Conservation (phyloP, 2,888 invertebrate genomes). For the Campoplex capitator region DNA sequence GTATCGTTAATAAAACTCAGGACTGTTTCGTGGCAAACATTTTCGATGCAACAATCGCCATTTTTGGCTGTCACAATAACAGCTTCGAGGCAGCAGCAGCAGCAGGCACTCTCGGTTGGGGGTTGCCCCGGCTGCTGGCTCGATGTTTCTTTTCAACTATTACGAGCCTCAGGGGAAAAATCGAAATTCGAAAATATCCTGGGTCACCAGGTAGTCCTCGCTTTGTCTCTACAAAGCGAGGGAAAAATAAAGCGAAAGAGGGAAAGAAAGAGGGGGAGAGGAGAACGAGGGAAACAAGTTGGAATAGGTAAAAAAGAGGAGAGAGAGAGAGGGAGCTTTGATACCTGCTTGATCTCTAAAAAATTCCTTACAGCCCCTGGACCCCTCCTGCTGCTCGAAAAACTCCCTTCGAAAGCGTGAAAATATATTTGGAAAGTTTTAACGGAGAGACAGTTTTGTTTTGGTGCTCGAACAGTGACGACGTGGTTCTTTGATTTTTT, state of each 20-base stretch:
- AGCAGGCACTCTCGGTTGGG: slow-evolving; percentile 2
- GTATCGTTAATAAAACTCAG: background rate
- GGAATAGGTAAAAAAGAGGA: background rate
- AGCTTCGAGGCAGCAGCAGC: background rate
- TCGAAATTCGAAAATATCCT: background rate
- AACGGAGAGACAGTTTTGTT: slow-evolving; percentile 35
- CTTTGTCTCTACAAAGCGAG: no score
- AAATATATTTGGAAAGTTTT: background rate
- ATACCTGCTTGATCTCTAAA: slow-evolving; percentile 18
- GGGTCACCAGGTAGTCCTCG: slow-evolving; percentile 15
- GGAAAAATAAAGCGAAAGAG: background rate
- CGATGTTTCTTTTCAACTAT: background rate
- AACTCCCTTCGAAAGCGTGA: background rate
- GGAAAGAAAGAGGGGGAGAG: background rate
- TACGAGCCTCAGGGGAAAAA: background rate
- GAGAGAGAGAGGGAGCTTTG: background rate
- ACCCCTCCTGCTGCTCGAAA: background rate
- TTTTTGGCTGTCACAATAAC: background rate
- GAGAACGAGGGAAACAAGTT: background rate
- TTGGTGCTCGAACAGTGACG: slow-evolving; percentile 35
- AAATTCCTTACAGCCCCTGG: background rate
- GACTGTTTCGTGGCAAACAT: background rate
- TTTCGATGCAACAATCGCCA: background rate
- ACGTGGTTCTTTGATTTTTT: background rate
- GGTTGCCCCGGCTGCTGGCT: background rate